Base-by-base conservation (phyloP, 2,113 vertebrate genomes). In the Ursus arctos region DNA sequence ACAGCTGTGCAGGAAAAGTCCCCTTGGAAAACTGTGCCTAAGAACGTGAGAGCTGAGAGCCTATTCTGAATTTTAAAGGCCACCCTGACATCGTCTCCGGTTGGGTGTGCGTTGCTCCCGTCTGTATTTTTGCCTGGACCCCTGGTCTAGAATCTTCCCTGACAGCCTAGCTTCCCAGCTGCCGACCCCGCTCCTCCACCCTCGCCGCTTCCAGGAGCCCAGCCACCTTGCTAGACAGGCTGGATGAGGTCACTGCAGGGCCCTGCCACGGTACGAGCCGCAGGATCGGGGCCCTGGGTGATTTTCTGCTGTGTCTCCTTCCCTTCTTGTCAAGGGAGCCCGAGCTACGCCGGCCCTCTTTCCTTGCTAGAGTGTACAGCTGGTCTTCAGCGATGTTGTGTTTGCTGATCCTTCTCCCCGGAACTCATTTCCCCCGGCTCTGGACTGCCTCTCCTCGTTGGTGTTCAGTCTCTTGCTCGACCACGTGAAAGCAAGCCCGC, bases 291-390 rank as follows among this genome's bases (percentile, higher is more conserved):
- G 28, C 61, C 18, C 49, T 13, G 19, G 6, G 49, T 14, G 3
- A 6, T 28, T 36, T 43, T 11, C 65, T 14, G 8, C 2, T 13
- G 61, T 6, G 4, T 6, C 51, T 43, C 76, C 81, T 2, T 7
- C 9, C 47, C 49, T 15, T 22, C 13, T 31, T 59, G 12, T 12
- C 21, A 36, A 1, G 12, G 33, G 31, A 36, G 36, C 26, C 24
- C 26, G 7, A 1, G 72, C 6, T 14, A 1, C 5, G 11, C 55
- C 6, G 14, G 4, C 59, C 40, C 28, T 76, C 21, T 14, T 57
- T 31, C 49, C 11, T 33, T 0, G 1, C 15, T 40, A 1, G 3
- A 92, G 15, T 7, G 0, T 4, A n/a, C 28, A 1, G 31, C 18
- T 4, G 33, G 69, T 19, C 57, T 40, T 71, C 16, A 0, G n/a